Conservation (phyloP, 2,113 vertebrate species). For the Pteronura brasiliensis region DNA sequence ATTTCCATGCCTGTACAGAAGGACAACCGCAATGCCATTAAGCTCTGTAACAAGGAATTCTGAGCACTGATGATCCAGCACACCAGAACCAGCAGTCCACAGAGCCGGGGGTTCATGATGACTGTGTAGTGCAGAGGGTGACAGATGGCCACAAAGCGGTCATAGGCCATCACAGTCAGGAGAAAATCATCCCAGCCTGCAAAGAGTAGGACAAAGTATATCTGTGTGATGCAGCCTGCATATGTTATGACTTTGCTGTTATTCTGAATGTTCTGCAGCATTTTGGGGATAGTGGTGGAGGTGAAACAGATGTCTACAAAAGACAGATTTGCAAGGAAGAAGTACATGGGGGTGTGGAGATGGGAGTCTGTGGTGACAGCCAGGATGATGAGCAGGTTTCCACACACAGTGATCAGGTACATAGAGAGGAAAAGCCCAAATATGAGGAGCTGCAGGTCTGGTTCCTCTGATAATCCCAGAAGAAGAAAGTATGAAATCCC, state of each 20-base stretch:
- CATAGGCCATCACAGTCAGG: slow-evolving; percentile 20
- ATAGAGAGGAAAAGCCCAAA: not conserved
- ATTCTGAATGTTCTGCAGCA: not conserved
- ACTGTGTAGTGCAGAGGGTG: not conserved
- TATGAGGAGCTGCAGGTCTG: not conserved
- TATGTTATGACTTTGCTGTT: not conserved
- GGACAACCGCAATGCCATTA: not conserved
- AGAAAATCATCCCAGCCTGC: not conserved
- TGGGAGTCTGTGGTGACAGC: not conserved
- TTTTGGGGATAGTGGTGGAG: not conserved
- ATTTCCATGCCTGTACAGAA: not conserved
- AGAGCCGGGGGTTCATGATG: not conserved
- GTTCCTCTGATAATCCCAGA: not conserved
- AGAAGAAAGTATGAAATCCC: not conserved
- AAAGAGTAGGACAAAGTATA: not conserved
- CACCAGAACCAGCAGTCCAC: not conserved
- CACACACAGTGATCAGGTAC: not conserved
- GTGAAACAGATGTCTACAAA: not conserved
- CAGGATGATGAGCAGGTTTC: not conserved
- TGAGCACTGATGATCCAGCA: slow-evolving; percentile 40
- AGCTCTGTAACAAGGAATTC: slow-evolving; percentile 12
- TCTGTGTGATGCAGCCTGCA: not conserved
- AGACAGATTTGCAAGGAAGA: not conserved
- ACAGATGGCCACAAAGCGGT: not conserved
- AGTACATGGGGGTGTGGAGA: not conserved